Base-by-base conservation (phyloP, 2,797 vertebrate species). In the Salarias fasciatus region DNA sequence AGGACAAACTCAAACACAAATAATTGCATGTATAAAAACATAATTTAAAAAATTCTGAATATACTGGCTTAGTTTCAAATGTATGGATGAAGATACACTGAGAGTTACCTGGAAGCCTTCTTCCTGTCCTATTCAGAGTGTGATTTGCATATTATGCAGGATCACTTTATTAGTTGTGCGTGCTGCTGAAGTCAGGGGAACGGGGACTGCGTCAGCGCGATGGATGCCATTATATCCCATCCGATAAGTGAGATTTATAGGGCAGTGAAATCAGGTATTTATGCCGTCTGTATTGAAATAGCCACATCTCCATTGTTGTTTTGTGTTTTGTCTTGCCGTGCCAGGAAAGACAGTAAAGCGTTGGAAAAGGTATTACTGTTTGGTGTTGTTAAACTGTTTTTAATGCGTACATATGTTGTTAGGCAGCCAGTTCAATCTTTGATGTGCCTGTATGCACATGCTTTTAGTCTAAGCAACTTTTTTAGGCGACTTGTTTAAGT, bases 61-160 rank as follows among this genome's bases (percentile, higher is more conserved):
- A 24, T 6, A 24, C n/a, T 8, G 35, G 4, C 2, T 8, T 53
- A 2, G 15, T 45, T 42, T 8, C n/a, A 1, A n/a, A 6, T 41
- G 9, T 43, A 35, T 31, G 6, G 8, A 4, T n/a, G 3, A 13
- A 36, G 1, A 11, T 28, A 11, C 6, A 36, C 10, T 41, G 8
- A 30, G n/a, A 40, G 4, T 53, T 61, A 36, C 7, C 28, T 2
- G 29, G 45, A 7, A 33, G 44, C 18, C 42, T 49, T 42, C 38
- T 74, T 49, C 51, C 55, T 53, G 58, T 18, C 48, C 10, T 9
- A 33, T 56, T 30, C 45, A 18, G 0, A 24, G 18, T 24, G 18
- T 33, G 2, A 77, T 88, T 82, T 90, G 70, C 81, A 81, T 82
- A 10, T 3, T n/a, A n/a, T n/a, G n/a, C n/a, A n/a, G n/a, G n/a